Evolutionary conservation across 2,888 invertebrate species (phyloP).

Genomic region (Adelphocoris suturalis): DNA sequence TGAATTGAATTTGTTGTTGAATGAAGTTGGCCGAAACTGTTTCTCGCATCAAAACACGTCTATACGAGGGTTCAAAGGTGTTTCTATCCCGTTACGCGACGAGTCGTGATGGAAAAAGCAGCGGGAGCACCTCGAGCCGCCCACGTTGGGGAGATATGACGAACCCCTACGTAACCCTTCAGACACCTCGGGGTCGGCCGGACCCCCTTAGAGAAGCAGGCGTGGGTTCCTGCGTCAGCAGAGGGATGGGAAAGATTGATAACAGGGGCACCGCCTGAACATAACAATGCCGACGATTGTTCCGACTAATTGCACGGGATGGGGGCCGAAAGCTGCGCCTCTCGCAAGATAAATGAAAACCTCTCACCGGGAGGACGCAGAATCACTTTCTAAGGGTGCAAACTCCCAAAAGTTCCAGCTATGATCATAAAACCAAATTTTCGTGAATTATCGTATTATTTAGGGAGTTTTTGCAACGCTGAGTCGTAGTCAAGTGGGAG

Average conservation of each 20-base stretch:
- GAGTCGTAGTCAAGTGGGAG: too few species aligned
- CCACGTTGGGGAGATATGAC: not conserved
- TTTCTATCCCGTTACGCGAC: constrained; percentile 36
- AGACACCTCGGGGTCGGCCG: not conserved
- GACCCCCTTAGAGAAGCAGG: not conserved
- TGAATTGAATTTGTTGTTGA: not conserved
- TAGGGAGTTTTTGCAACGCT: too few species aligned
- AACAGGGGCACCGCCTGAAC: not conserved
- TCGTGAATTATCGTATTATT: too few species aligned
- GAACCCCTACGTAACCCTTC: not conserved
- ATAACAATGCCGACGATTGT: constrained; percentile 18
- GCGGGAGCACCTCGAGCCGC: constrained; percentile 16
- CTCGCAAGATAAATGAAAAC: not conserved
- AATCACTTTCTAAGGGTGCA: not conserved
- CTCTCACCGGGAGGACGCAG: not conserved
- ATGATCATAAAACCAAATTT: too few species aligned
- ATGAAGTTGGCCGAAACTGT: not conserved
- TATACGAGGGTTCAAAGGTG: not conserved
- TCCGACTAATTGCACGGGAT: not conserved
- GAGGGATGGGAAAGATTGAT: constrained; percentile 3
- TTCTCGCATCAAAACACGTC: not conserved
- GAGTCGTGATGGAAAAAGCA: constrained; percentile 14
- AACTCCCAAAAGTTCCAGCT: too few species aligned
- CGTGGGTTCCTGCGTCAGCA: not conserved
- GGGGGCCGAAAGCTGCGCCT: not conserved